Evolutionary conservation across 2,888 invertebrate species (phyloP).

Genomic region (Phrixothrix hirtus): DNA sequence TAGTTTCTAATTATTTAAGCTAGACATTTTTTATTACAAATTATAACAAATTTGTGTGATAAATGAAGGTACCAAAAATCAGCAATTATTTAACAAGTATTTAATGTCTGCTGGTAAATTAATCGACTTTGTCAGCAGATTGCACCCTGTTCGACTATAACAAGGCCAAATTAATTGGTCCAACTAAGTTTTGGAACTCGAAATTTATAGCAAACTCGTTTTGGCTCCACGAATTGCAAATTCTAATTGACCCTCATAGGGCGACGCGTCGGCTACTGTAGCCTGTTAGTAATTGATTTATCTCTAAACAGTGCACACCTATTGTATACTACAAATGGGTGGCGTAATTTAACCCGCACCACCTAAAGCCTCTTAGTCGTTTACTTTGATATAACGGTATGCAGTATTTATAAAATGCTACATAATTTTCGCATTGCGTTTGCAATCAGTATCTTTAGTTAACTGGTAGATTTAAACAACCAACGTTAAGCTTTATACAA

Average conservation of each 20-base stretch:
- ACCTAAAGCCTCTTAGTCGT: constrained; percentile 25
- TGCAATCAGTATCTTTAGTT: too few relatives aligned
- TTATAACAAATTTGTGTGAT: too few relatives aligned
- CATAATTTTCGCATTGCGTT: constrained; percentile 13
- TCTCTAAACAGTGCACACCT: constrained; percentile 47
- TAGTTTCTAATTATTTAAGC: too few relatives aligned
- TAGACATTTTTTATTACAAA: too few relatives aligned
- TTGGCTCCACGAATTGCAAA: constrained; percentile 43
- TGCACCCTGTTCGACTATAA: constrained; percentile 39
- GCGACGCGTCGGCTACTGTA: constrained; percentile 43
- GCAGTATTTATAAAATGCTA: constrained; percentile 9
- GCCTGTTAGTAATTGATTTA: constrained; percentile 49
- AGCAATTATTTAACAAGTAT: constrained; percentile 19
- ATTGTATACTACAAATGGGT: constrained; percentile 46
- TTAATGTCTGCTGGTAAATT: constrained; percentile 38
- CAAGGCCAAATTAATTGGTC: constrained; percentile 49
- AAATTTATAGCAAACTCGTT: constrained; percentile 49
- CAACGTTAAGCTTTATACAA: too few relatives aligned
- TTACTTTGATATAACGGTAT: constrained; percentile 18
- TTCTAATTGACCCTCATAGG: constrained; percentile 42
- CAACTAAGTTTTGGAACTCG: constrained; percentile 46
- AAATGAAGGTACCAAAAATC: too few relatives aligned
- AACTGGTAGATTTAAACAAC: too few relatives aligned
- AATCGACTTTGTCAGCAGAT: constrained; percentile 48
- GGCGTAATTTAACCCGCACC: constrained; percentile 28